A percentile compares a stretch with the other conserved stretches of the same genome.
Conservation (phyloP, 2,113 vertebrate species). For the Mionectes macconnelli region DNA sequence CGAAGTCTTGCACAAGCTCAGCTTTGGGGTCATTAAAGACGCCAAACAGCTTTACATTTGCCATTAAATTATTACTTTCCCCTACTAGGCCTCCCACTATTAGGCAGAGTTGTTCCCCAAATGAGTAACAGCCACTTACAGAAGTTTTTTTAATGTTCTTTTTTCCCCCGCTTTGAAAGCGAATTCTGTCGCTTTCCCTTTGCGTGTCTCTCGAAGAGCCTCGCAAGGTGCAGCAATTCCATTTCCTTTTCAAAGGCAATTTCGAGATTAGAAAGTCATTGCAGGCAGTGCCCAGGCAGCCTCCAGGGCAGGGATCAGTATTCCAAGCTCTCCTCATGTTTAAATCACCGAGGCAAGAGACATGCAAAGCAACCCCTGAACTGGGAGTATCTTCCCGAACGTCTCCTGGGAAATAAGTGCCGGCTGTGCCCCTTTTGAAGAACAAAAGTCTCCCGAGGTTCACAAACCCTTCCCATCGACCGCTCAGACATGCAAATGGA, state of each 20-base stretch:
- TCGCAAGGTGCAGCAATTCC: neutral
- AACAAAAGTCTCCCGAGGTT: neutral
- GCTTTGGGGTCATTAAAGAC: neutral
- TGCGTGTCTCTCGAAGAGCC: neutral
- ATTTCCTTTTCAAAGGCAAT: slow-evolving; percentile 52
- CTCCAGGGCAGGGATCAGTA: neutral
- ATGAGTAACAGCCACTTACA: neutral
- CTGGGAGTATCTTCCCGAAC: neutral
- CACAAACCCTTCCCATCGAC: neutral
- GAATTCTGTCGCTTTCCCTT: neutral
- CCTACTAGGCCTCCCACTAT: neutral
- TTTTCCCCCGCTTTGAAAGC: neutral
- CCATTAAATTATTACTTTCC: neutral
- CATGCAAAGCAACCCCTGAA: neutral
- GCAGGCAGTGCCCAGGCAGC: neutral
- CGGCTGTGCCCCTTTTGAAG: neutral
- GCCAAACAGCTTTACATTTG: neutral
- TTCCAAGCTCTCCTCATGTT: neutral
- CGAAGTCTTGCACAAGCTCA: neutral
- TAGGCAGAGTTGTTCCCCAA: neutral
- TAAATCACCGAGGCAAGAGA: neutral
- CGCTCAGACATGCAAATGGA: slow-evolving; percentile 15
- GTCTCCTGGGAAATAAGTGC: neutral
- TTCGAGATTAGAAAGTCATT: slow-evolving; percentile 7
- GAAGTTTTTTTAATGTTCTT: neutral